A percentile compares a stretch with the other conserved stretches of the same genome.
Conservation (phyloP, 2,113 vertebrate species). For the Cervus canadensis region DNA sequence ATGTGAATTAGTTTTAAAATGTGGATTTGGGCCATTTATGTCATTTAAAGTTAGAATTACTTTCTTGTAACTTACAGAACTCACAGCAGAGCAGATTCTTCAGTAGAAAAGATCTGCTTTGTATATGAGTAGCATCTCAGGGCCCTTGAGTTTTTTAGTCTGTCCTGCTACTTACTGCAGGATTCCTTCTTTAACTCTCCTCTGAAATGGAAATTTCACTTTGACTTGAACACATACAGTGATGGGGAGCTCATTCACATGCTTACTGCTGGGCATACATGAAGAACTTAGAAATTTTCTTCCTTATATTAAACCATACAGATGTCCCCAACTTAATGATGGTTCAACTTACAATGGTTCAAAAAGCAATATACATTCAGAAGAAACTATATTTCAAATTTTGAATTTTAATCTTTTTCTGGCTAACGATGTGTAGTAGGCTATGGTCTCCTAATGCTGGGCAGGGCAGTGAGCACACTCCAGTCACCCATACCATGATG, state of each 20-base stretch:
- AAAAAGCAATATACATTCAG: not conserved
- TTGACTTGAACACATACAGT: not conserved
- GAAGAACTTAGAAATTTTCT: not conserved
- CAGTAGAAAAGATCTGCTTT: not conserved
- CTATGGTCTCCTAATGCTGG: not conserved
- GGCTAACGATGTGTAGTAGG: not conserved
- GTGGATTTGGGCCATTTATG: not conserved
- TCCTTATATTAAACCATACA: not conserved
- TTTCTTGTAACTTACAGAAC: not conserved
- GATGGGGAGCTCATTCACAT: not conserved
- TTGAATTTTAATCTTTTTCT: not conserved
- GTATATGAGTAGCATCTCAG: not conserved
- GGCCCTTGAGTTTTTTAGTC: not conserved
- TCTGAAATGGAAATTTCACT: not conserved
- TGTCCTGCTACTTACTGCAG: not conserved
- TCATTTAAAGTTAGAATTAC: not conserved
- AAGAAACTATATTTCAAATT: not conserved
- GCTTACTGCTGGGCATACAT: not conserved
- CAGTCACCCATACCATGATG: not conserved
- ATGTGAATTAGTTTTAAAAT: constrained; percentile 37
- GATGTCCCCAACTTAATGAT: not conserved
- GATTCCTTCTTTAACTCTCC: not conserved
- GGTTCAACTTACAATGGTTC: not conserved
- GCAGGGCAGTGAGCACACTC: not conserved
- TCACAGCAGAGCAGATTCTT: not conserved